These are phyloP conservation scores for Mixornis gularis DNA, from an alignment of 2,113 vertebrate species.

Conservation along the genomic window DNA sequence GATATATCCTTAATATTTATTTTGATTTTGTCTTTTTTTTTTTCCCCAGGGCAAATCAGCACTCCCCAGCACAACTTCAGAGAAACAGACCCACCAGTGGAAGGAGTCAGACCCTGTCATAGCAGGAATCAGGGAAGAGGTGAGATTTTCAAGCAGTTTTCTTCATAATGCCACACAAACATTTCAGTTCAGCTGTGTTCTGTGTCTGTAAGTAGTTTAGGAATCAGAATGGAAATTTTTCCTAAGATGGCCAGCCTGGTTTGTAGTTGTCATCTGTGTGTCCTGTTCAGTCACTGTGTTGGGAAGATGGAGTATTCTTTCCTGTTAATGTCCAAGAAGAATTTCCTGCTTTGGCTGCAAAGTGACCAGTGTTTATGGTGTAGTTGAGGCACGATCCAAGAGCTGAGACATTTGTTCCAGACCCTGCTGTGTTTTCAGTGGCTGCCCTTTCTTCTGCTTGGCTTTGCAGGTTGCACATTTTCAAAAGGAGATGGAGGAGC, in stretches of 20 bases:
- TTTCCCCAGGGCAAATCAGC: slow-evolving; percentile 54
- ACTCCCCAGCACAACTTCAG: slow-evolving; percentile 45
- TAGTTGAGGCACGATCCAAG: neutral
- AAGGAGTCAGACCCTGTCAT: slow-evolving; percentile 89
- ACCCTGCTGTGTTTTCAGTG: neutral
- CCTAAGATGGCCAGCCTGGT: neutral
- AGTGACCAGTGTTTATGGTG: neutral
- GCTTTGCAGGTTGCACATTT: slow-evolving; percentile 87
- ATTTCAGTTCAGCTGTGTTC: neutral
- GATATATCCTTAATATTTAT: neutral
- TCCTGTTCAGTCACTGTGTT: neutral
- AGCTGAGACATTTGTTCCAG: neutral
- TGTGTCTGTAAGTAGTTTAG: neutral
- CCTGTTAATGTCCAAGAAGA: neutral
- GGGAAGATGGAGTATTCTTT: neutral
- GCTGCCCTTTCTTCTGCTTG: neutral
- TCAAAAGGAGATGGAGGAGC: slow-evolving; percentile 90
- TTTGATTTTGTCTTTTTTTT: neutral
- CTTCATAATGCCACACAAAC: neutral
- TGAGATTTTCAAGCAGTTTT: slow-evolving; percentile 46
- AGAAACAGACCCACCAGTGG: slow-evolving; percentile 82
- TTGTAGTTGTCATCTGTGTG: neutral
- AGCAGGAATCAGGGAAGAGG: slow-evolving; percentile 90
- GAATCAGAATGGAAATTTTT: neutral
- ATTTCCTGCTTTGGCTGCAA: neutral